Evolutionary conservation across 2,888 invertebrate genomes (phyloP), one percentile per base, ranked within the genome.

Genomic region (Gnatocerus cornutus): DNA sequence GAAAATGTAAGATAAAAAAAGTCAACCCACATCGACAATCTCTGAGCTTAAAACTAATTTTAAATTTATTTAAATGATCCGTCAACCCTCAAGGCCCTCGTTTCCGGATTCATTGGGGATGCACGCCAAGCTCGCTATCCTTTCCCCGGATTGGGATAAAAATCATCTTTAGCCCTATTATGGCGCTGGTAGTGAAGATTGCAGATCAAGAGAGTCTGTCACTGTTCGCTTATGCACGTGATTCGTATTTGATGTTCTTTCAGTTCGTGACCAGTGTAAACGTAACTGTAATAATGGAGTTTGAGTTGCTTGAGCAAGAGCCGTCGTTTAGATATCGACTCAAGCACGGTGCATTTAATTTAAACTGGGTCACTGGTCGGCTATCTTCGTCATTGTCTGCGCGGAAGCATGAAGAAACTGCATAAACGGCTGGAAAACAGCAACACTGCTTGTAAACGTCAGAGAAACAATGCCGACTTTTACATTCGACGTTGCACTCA

Each of bases 331-430:
- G 53, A 53, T 63, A 63, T 63, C 63, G 63, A 63, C 53, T 63
- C 43, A 10, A 39, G 27, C 50, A 12, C 33, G 52, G 63, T 63
- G 63, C 52, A 63, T 63, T 63, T 63, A 65, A 65, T 65, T 56
- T 56, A 65, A 65, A 65, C 56, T 65, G 65, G 65, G 65, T 65
- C 65, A 65, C 56, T 65, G n/a, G n/a, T 56, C 27, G 56, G 43
- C 29, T 55, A 55, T 48, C 46, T 56, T 46, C 37, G 13, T 43
- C 56, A 37, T 56, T 56, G 65, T 65, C 56, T 37, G 41, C 10
- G 10, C 43, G 39, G 27, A 41, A 64, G 46, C 65, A 41, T 55
- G 64, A 64, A 64, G 64, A 45, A 64, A 45, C 43, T 63, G 63
- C 63, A 63, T 52, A 63, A 63, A 43, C 37, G 53, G 29, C 64